Base-by-base conservation (phyloP, 2,888 invertebrate species). In the Agonopterix subpropinquella region DNA sequence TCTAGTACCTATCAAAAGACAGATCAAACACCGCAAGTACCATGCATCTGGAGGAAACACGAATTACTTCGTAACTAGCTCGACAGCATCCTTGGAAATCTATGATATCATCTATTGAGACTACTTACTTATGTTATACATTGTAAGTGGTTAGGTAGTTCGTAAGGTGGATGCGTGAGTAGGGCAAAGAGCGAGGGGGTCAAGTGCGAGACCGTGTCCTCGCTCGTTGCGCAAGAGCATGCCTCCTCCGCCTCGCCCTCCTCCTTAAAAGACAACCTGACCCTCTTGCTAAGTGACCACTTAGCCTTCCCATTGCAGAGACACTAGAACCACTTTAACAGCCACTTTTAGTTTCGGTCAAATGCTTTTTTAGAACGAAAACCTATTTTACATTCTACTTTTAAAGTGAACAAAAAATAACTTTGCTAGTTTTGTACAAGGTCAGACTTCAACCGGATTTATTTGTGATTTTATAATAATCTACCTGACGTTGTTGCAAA, bases 201-300 rank as follows among this genome's bases (percentile, higher is more conserved):
- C 51, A 48, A 48, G 51, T 44, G 48, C 46, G 39, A 18, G 47
- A n/a, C 36, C 44, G 41, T 41, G 50, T 47, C 41, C 47, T 41
- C 50, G 41, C 43, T 37, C n/a, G n/a, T 44, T 46, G 47, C 44
- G 45, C 47, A 47, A 39, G 41, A 41, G 11, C 39, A 13, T 41
- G 35, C 48, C 44, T 44, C 48, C 48, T 45, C 28, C 28, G 28
- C 28, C 28, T 28, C 28, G 28, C 28, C 28, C 28, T 28, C 28
- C 28, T 28, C 45, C 37, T 49, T 41, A 35, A 39, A 9, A 39
- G 9, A 39, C 39, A 39, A 39, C 39, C n/a, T 39, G 39, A 28
- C 46, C 46, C 46, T 36, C 43, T 45, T 43, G 41, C 41, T 45
- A 45, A 48, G 45, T 35, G 11, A 43, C 46, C 15, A 37, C 37